Conservation (phyloP, 37 sponge, comb jelly and placozoan genomes). For the Halisarca cf. caerulea region DNA sequence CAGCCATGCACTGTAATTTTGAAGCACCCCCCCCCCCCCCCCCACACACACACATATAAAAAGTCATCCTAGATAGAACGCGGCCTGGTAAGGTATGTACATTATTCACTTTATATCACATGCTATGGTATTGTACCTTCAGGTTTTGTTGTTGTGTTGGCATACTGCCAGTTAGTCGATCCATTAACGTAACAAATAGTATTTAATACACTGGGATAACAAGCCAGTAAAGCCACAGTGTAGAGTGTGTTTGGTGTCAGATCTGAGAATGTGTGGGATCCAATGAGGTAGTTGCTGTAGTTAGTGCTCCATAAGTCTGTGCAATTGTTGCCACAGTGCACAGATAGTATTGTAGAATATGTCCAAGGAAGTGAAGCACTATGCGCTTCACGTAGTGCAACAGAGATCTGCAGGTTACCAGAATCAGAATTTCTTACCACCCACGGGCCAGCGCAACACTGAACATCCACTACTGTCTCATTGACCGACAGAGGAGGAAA, state of each 20-base stretch:
- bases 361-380: background rate
- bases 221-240: background rate
- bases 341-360: background rate
- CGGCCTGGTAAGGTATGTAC: no score
- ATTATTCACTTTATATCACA: no score
- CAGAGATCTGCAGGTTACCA: background rate
- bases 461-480: background rate
- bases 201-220: background rate
- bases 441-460: background rate
- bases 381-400: background rate
- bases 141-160: background rate
- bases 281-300: conserved; percentile 17
- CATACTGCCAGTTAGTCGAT: background rate
- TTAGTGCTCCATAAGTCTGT: background rate
- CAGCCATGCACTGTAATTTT: no score
- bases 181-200: background rate
- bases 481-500: background rate
- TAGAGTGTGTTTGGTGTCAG: conserved; percentile 10
- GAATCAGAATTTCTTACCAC: background rate
- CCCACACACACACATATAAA: no score
- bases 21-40: no score
- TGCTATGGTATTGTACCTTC: no score
- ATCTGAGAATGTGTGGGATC: background rate
- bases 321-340: background rate
- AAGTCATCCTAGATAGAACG: no score